phyloP scores from a whole-genome alignment of 1,140 invertebrate genomes.

The Helicoverpa zea region DNA sequence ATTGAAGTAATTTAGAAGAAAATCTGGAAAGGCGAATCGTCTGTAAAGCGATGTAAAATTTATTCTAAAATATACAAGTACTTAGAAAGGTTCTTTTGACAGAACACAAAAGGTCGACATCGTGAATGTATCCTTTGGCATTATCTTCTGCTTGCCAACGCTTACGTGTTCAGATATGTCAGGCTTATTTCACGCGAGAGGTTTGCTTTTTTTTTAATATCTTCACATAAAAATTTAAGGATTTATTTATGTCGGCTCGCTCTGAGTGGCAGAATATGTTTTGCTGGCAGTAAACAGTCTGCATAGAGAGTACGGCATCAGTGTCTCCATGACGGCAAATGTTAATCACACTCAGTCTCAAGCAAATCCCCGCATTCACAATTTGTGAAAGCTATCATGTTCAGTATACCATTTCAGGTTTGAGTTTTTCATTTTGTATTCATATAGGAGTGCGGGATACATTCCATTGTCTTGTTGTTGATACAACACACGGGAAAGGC shows the following conservation, averaged over 20 bases:
- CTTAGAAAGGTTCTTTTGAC: constrained; percentile 39
- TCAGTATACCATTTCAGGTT: constrained; percentile 25
- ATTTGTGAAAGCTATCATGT: constrained; percentile 18
- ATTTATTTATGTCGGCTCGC: constrained; percentile 6
- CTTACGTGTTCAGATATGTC: constrained; percentile 14
- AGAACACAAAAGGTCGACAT: constrained; percentile 42
- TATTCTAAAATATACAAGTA: constrained; percentile 43
- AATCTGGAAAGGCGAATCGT: constrained; percentile 41
- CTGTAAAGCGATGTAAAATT: constrained; percentile 34
- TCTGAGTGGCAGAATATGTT: background rate
- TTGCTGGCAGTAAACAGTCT: background rate
- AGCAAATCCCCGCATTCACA: constrained; percentile 5
- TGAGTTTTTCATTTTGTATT: constrained; percentile 28
- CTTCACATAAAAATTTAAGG: constrained; percentile 2
- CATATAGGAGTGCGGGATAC: constrained; percentile 37
- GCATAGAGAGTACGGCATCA: background rate
- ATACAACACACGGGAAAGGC: constrained; percentile 41
- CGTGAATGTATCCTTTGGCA: constrained; percentile 31
- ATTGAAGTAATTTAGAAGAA: constrained; percentile 49
- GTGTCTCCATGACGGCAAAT: constrained; percentile 15
- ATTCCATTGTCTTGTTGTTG: constrained; percentile 33
- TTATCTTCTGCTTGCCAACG: constrained; percentile 34
- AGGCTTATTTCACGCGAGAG: constrained; percentile 15
- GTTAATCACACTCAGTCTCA: constrained; percentile 31
- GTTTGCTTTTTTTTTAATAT: constrained; percentile 4